A percentile compares a stretch with the other conserved stretches of the same genome.
Conservation (phyloP, 2,888 invertebrate genomes). For the Andrena dorsata region DNA sequence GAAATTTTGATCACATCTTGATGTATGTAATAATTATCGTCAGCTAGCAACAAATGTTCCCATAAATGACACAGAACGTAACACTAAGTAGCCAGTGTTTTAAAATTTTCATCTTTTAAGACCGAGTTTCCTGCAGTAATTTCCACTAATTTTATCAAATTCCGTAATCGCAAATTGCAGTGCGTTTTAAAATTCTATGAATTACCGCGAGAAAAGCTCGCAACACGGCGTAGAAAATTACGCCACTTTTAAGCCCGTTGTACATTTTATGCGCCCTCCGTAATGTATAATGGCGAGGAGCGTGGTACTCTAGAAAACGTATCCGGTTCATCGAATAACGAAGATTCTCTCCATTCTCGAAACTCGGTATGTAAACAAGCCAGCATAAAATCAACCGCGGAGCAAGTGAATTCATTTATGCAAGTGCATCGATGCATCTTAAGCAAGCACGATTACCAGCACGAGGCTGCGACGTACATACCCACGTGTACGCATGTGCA, state of each 20-base stretch:
- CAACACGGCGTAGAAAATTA: background rate
- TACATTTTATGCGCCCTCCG: background rate
- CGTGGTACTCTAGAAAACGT: slow-evolving; percentile 10
- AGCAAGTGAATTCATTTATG: slow-evolving; percentile 61
- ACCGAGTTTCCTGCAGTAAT: background rate
- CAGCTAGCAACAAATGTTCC: too few species aligned
- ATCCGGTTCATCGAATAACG: slow-evolving; percentile 39
- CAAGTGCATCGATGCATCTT: slow-evolving; percentile 53
- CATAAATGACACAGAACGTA: too few species aligned
- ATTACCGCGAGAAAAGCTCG: background rate
- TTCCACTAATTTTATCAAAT: background rate
- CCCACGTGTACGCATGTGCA: slow-evolving; percentile 34
- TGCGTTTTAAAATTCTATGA: background rate
- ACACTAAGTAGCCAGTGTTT: too few species aligned
- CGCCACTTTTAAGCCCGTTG: background rate
- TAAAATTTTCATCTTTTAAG: too few species aligned
- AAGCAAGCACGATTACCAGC: slow-evolving; percentile 46
- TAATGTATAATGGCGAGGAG: slow-evolving; percentile 6
- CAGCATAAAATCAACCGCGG: slow-evolving; percentile 49
- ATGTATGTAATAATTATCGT: too few species aligned
- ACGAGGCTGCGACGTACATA: slow-evolving; percentile 26
- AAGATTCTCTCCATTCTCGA: slow-evolving; percentile 37
- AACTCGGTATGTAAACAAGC: slow-evolving; percentile 57
- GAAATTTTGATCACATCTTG: too few species aligned
- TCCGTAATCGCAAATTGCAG: background rate